Evolutionary conservation across 2,113 vertebrate genomes (phyloP).

Genomic region (Sinocyclocheilus rhinocerous): DNA sequence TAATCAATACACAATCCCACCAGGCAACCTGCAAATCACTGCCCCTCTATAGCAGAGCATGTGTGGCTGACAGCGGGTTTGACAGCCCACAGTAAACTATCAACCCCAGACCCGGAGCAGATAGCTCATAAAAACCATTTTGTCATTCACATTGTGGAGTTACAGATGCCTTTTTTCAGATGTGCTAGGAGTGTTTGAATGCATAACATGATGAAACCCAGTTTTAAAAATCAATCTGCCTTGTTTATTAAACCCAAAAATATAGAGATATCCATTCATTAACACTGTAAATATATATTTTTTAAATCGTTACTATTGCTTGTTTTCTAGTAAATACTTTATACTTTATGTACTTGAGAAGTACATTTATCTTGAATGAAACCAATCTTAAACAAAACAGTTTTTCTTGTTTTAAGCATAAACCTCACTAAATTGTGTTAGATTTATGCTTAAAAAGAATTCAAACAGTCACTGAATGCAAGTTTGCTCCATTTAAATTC

Average conservation of each 20-base stretch:
- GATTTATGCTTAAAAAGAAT: too few species aligned
- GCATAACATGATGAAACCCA: neutral
- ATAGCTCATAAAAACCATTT: slow-evolving; percentile 74
- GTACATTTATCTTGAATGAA: neutral
- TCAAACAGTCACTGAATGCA: too few species aligned
- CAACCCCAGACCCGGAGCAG: neutral
- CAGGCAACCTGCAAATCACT: slow-evolving; percentile 64
- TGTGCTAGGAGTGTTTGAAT: neutral
- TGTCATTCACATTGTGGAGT: slow-evolving; percentile 9
- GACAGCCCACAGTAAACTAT: slow-evolving; percentile 62
- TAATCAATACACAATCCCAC: slow-evolving; percentile 76
- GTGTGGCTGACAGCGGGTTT: slow-evolving; percentile 67
- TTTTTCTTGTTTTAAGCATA: too few species aligned
- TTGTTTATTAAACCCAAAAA: neutral
- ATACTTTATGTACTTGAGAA: too few species aligned
- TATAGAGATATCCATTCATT: neutral
- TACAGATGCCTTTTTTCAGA: neutral
- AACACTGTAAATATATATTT: neutral
- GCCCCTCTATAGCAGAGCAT: slow-evolving; percentile 58
- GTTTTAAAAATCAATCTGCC: neutral
- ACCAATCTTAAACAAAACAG: neutral
- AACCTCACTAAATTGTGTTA: too few species aligned
- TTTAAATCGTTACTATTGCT: too few species aligned
- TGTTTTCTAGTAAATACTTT: too few species aligned
- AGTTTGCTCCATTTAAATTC: too few species aligned